Conservation (phyloP, 2,888 invertebrate species). For the Polymixis flavicincta region DNA sequence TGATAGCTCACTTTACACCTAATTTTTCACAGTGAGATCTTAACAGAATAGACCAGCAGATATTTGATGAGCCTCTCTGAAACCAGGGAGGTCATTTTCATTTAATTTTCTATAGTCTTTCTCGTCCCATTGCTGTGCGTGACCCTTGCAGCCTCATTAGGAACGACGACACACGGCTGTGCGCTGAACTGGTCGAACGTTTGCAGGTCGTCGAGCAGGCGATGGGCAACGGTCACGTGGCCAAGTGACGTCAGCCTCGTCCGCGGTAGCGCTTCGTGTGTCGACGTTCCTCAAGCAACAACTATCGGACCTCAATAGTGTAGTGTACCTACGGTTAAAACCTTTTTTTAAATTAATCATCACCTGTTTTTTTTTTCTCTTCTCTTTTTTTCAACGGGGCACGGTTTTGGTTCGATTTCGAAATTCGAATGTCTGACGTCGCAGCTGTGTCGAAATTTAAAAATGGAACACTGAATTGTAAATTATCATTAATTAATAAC, state of each 20-base stretch:
- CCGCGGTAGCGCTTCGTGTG: constrained; percentile 84
- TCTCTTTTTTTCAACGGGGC: constrained; percentile 32
- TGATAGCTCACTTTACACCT: not conserved
- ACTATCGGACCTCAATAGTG: constrained; percentile 89
- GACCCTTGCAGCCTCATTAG: constrained; percentile 82
- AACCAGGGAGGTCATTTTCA: constrained; percentile 22
- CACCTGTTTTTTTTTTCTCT: constrained; percentile 49
- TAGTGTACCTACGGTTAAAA: constrained; percentile 81
- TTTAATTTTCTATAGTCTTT: not conserved
- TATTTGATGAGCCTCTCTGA: constrained; percentile 7
- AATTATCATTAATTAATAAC: constrained; percentile 35
- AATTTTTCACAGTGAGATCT: not conserved
- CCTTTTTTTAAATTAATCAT: constrained; percentile 69
- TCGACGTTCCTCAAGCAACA: constrained; percentile 88
- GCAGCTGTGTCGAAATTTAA: constrained; percentile 27
- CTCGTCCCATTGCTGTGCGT: constrained; percentile 71
- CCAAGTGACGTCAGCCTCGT: constrained; percentile 81
- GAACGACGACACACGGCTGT: constrained; percentile 90
- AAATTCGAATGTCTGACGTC: constrained; percentile 38
- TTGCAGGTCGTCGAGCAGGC: constrained; percentile 86
- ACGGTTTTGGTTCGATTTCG: constrained; percentile 48
- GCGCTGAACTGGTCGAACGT: constrained; percentile 83
- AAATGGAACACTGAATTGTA: constrained; percentile 40
- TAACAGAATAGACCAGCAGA: not conserved
- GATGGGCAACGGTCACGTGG: constrained; percentile 85